These are phyloP conservation scores for Caenorhabditis imperialis DNA, from an alignment of 2,888 invertebrate species.

Conservation along the genomic window DNA sequence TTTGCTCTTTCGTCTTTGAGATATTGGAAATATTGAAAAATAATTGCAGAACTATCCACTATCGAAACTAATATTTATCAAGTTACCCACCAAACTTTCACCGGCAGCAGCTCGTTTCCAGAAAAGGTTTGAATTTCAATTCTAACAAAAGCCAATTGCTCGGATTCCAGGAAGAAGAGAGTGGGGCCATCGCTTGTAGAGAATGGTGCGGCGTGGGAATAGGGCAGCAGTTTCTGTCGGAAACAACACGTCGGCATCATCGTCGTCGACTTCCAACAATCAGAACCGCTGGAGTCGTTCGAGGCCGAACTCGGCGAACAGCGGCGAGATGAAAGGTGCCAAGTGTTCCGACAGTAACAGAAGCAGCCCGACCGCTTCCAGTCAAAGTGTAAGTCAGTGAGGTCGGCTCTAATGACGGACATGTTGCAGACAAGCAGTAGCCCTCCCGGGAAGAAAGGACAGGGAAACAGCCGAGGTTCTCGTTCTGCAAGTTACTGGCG, in stretches of 20 bases:
- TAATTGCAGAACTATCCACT: too few relatives aligned
- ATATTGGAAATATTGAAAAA: too few relatives aligned
- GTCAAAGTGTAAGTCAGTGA: slow-evolving; percentile 13
- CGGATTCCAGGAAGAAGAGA: too few relatives aligned
- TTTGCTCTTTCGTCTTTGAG: too few relatives aligned
- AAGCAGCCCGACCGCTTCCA: slow-evolving; percentile 29
- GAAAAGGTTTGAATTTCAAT: too few relatives aligned
- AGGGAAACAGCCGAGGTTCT: not conserved
- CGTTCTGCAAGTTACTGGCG: slow-evolving; percentile 41
- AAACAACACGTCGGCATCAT: slow-evolving; percentile 17
- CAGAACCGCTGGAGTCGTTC: slow-evolving; percentile 21
- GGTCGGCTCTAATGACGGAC: not conserved
- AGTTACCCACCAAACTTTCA: too few relatives aligned
- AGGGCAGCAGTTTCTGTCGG: slow-evolving; percentile 8
- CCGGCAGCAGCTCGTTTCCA: too few relatives aligned
- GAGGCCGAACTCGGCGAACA: slow-evolving; percentile 26
- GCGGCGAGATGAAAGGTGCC: slow-evolving; percentile 23
- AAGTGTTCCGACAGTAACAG: slow-evolving; percentile 24
- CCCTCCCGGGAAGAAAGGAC: slow-evolving; percentile 14
- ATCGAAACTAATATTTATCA: too few relatives aligned
- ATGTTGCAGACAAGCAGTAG: slow-evolving; percentile 17
- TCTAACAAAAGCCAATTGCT: too few relatives aligned
- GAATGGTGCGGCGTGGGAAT: slow-evolving; percentile 49
- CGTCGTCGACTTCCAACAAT: slow-evolving; percentile 16
- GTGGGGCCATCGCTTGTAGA: slow-evolving; percentile 1